phyloP scores from a whole-genome alignment of 2,888 invertebrate species.

The Erebia aethiops region DNA sequence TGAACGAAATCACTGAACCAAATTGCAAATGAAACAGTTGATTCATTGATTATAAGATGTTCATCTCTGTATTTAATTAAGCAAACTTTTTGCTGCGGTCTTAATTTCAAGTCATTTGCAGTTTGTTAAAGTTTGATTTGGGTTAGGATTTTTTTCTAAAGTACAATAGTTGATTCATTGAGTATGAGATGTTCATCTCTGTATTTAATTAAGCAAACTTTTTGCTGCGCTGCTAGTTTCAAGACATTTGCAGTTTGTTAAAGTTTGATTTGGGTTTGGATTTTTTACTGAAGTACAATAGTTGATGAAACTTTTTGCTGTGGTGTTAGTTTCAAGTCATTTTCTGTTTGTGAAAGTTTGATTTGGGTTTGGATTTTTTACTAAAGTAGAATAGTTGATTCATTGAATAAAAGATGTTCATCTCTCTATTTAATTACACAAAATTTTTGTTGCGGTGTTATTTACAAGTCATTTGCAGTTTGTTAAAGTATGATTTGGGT shows the following conservation, averaged over 20 bases:
- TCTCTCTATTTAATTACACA: constrained; percentile 37
- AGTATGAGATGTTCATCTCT: constrained; percentile 37
- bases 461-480: no score
- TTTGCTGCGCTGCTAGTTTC: constrained; percentile 3
- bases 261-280: background rate
- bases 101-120: constrained; percentile 8
- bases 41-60: constrained; percentile 34
- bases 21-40: constrained; percentile 64
- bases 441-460: no score
- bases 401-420: constrained; percentile 33
- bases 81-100: constrained; percentile 8
- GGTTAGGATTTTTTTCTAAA: background rate
- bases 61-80: constrained; percentile 38
- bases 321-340: constrained; percentile 2
- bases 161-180: constrained; percentile 41
- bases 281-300: constrained; percentile 34
- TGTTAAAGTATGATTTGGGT: no score
- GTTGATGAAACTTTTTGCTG: constrained; percentile 24
- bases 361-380: no score
- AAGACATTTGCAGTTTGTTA: constrained; percentile 3
- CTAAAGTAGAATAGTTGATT: no score
- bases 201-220: constrained; percentile 29
- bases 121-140: background rate
- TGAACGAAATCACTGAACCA: constrained; percentile 70
- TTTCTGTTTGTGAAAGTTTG: background rate